These are phyloP conservation scores for Dastarcus helophoroides DNA, from an alignment of 2,888 invertebrate genomes.

Conservation along the genomic window DNA sequence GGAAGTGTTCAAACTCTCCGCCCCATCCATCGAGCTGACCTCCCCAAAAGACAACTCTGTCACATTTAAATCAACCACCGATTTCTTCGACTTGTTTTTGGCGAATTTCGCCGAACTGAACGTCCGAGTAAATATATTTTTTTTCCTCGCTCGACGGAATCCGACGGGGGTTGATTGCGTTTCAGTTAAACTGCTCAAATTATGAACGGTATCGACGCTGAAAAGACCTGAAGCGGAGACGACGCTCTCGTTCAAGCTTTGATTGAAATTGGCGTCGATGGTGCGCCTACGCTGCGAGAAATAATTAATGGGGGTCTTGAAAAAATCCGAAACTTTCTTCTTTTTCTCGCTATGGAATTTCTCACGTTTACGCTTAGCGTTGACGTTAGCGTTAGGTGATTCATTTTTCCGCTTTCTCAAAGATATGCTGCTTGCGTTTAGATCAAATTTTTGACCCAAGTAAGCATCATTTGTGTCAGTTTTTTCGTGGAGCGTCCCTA, in stretches of 20 bases:
- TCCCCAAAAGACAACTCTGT: constrained; percentile 26
- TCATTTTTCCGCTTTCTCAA: constrained; percentile 21
- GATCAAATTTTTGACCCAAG: constrained; percentile 17
- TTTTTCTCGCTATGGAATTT: constrained; percentile 30
- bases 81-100: constrained; percentile 21
- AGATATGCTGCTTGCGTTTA: constrained; percentile 14
- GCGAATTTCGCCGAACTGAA: constrained; percentile 33
- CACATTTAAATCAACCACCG: constrained; percentile 23
- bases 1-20: constrained; percentile 27
- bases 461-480: constrained; percentile 19
- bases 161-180: constrained; percentile 15
- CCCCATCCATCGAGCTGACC: constrained; percentile 16
- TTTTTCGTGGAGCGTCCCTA: constrained; percentile 29
- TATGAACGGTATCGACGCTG: constrained; percentile 29
- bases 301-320: constrained; percentile 33
- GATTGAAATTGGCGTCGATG: constrained; percentile 26
- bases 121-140: constrained; percentile 31
- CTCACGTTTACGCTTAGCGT: constrained; percentile 27
- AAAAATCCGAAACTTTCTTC: constrained; percentile 30
- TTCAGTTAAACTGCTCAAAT: constrained; percentile 21
- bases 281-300: constrained; percentile 33
- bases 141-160: constrained; percentile 24
- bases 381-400: constrained; percentile 20
- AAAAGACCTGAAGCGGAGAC: constrained; percentile 32
- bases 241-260: constrained; percentile 29